Base-by-base conservation (phyloP, 2,888 invertebrate species). In the Helicoverpa assulta region DNA sequence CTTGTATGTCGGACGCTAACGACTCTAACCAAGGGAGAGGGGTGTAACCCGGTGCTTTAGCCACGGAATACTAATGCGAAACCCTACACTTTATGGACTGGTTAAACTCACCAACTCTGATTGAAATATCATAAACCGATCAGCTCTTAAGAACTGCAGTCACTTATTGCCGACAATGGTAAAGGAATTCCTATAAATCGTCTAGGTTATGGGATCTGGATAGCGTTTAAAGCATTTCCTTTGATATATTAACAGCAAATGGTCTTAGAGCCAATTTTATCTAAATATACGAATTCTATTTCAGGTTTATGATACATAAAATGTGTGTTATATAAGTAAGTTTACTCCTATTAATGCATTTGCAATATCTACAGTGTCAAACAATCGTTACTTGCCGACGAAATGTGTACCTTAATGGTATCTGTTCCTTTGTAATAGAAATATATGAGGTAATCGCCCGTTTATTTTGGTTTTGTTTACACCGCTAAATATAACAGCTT, bases 1-100 rank as follows among this genome's bases (percentile, higher is more conserved):
- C 80, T 87, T 86, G 82, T 79, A 73, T 74, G 68, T 70, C 66
- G 72, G 67, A 68, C 82, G 78, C 67, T 78, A 78, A 79, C 70
- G 69, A 71, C 54, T 40, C 55, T 64, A 58, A 52, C 58, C 53
- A 76, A 56, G 77, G 73, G 74, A 65, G 74, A 71, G 76, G 76
- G 78, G 76, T 33, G 70, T 58, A 61, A 53, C 37, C 58, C 63
- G 64, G 61, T 53, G 69, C 59, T 67, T 73, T 55, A 52, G 53
- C 58, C 53, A 43, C 21, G 53, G 68, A 68, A 73, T 78, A 76
- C 57, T 76, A 78, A 80, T 70, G 71, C 26, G 55, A 76, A 69
- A 55, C 37, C 37, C 59, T 51, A 26, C 26, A 8, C 54, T 53
- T 43, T 53, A 19, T 29, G n/a, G 33, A 70, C 53, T 37, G n/a